Evolutionary conservation across 2,888 invertebrate species (phyloP).

Genomic region (Epirrhoe tristata): DNA sequence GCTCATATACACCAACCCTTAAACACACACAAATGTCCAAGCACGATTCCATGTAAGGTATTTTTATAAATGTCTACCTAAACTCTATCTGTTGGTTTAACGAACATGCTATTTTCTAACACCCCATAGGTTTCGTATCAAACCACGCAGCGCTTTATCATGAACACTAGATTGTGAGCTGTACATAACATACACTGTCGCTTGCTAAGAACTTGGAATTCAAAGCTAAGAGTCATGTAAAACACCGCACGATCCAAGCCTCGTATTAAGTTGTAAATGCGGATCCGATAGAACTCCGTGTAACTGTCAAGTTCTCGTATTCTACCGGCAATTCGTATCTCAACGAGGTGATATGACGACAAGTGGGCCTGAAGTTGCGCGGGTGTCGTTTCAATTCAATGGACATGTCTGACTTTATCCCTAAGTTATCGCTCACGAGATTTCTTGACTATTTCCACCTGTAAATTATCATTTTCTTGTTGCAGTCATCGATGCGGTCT

Average conservation of each 20-base stretch:
- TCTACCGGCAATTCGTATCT: constrained; percentile 39
- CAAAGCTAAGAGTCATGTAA: constrained; percentile 49
- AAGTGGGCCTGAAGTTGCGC: constrained; percentile 52
- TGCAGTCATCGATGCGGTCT: constrained; percentile 93
- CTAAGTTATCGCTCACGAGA: constrained; percentile 59
- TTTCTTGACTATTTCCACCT: constrained; percentile 68
- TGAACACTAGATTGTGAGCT: constrained; percentile 20
- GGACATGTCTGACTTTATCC: constrained; percentile 59
- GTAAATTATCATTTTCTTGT: constrained; percentile 71
- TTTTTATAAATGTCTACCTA: no score
- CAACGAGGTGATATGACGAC: constrained; percentile 50
- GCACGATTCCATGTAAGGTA: no score
- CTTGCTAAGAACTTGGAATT: constrained; percentile 26
- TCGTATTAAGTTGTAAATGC: constrained; percentile 60
- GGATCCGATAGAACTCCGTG: constrained; percentile 46
- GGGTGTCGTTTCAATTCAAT: constrained; percentile 61
- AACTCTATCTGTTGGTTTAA: no score
- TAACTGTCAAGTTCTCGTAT: constrained; percentile 33
- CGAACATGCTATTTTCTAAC: constrained; percentile 20
- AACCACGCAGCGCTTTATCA: constrained; percentile 13
- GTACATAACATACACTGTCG: constrained; percentile 16
- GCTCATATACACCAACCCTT: not conserved
- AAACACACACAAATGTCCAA: not conserved
- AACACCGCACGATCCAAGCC: constrained; percentile 52
- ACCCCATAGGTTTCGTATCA: constrained; percentile 9